phyloP scores from a whole-genome alignment of 2,113 vertebrate genomes.

The Piaya cayana region DNA sequence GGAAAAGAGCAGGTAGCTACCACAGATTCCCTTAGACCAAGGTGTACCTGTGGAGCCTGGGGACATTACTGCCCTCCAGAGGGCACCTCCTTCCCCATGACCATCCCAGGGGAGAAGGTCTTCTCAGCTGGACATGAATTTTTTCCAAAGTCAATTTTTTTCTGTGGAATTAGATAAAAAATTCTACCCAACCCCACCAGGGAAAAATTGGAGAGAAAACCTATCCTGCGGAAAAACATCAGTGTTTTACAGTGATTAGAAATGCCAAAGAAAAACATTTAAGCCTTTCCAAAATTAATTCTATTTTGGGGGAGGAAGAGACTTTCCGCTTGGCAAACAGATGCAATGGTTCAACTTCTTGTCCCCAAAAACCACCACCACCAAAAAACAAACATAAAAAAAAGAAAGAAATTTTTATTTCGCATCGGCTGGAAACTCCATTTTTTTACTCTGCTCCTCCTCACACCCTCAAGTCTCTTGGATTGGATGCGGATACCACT shows the following conservation, averaged over 20 bases:
- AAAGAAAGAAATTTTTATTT: background rate
- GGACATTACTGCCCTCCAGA: background rate
- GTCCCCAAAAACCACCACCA: background rate
- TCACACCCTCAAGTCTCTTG: background rate
- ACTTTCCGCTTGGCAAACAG: background rate
- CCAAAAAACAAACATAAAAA: background rate
- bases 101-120: background rate
- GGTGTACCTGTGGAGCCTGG: fast-evolving
- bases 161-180: background rate
- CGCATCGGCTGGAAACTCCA: background rate
- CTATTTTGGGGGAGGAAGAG: background rate
- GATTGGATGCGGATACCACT: background rate
- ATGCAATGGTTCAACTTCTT: fast-evolving
- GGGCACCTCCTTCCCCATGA: background rate
- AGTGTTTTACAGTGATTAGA: background rate
- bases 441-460: background rate
- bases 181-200: background rate
- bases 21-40: background rate
- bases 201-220: background rate
- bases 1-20: background rate
- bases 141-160: background rate
- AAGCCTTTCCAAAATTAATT: background rate
- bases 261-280: fast-evolving
- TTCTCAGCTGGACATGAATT: background rate
- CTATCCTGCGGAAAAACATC: fast-evolving